A percentile compares a stretch with the other conserved stretches of the same genome.
phyloP scores from a whole-genome alignment of 2,797 vertebrate species.

The Melanotaenia pygmaea region DNA sequence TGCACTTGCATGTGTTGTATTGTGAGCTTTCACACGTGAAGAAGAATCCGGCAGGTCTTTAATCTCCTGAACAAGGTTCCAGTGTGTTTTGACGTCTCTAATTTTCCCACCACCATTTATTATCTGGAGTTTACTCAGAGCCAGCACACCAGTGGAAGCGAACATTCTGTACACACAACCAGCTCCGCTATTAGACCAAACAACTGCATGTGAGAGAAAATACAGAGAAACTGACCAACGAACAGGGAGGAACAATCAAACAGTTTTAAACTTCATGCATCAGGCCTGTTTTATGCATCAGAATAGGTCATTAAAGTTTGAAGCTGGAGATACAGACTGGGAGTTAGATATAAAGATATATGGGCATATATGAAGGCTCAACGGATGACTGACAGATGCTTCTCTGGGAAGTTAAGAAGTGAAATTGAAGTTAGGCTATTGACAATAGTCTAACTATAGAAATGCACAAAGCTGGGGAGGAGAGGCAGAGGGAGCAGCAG shows the following conservation, averaged over 20 bases:
- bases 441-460: conserved; percentile 2
- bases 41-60: conserved; percentile 44
- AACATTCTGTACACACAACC: conserved; percentile 52
- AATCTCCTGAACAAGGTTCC: conserved; percentile 42
- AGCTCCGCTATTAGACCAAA: conserved; percentile 59
- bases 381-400: conserved; percentile 25
- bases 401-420: conserved; percentile 21
- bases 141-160: conserved; percentile 49
- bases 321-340: neutral
- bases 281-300: neutral
- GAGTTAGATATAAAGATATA: conserved; percentile 8
- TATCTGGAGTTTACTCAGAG: conserved; percentile 68
- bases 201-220: conserved; percentile 47
- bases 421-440: neutral
- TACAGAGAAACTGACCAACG: neutral
- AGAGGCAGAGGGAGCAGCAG: conserved; percentile 16
- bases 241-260: conserved; percentile 22
- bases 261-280: neutral
- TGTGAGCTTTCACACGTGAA: conserved; percentile 11
- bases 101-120: conserved; percentile 66
- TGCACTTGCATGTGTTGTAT: neutral
- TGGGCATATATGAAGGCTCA: conserved; percentile 14
- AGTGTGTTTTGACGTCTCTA: conserved; percentile 69
- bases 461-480: conserved; percentile 9
- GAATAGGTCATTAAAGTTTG: neutral